phyloP scores from a whole-genome alignment of 2,113 vertebrate genomes.

The Corvus cornix region DNA sequence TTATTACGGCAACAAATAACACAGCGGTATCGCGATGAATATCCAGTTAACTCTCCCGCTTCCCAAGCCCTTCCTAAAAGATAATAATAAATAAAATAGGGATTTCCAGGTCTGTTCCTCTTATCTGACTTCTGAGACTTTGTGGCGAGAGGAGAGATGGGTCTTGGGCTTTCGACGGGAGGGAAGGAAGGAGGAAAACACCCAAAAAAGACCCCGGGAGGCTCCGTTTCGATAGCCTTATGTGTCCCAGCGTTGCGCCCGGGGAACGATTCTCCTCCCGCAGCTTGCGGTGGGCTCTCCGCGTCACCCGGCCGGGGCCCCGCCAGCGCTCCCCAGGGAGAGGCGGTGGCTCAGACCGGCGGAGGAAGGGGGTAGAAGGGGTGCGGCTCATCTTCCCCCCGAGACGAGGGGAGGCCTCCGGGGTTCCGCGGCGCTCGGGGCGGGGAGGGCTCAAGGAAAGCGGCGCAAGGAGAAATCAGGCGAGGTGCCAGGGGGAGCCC shows the following conservation, averaged over 20 bases:
- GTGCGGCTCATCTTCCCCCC: neutral
- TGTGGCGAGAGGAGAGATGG: neutral
- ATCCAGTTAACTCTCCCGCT: slow-evolving; percentile 3
- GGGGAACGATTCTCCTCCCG: neutral
- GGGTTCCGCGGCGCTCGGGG: neutral
- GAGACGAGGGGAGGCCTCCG: neutral
- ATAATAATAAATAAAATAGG: neutral
- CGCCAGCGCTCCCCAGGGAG: neutral
- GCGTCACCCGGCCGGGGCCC: neutral
- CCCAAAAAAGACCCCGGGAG: neutral
- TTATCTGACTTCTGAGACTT: slow-evolving; percentile 21
- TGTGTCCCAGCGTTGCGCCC: neutral
- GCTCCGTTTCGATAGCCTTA: neutral
- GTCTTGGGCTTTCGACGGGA: neutral
- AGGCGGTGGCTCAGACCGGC: neutral
- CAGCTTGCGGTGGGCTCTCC: neutral
- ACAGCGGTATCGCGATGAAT: neutral
- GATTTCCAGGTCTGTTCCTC: neutral
- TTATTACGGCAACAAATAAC: slow-evolving; percentile 18
- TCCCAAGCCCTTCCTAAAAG: neutral
- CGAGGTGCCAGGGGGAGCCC: neutral
- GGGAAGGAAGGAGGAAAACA: slow-evolving; percentile 4
- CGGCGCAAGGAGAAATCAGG: neutral
- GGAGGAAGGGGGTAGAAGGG: neutral
- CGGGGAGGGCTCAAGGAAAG: neutral